These are phyloP conservation scores for Dendrolimus pini DNA, from an alignment of 2,888 invertebrate species.

Conservation along the genomic window DNA sequence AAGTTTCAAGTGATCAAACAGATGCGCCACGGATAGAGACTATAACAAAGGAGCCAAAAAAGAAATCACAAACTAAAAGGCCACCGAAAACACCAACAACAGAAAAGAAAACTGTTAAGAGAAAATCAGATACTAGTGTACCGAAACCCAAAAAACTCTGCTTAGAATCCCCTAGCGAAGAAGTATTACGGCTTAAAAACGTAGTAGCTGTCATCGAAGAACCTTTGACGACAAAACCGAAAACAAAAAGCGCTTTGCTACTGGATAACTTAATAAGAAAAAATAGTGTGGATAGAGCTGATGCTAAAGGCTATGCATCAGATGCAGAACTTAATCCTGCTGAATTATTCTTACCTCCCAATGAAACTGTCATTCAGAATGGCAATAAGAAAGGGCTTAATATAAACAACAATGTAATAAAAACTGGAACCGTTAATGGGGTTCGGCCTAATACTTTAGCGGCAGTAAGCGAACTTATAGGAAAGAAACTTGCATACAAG, in stretches of 20 bases:
- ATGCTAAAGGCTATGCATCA: slow-evolving; percentile 49
- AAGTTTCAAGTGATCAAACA: slow-evolving; percentile 61
- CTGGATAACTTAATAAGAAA: slow-evolving; percentile 76
- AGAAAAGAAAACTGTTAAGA: slow-evolving; percentile 61
- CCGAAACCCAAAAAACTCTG: slow-evolving; percentile 46
- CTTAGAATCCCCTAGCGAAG: slow-evolving; percentile 23
- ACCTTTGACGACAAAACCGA: slow-evolving; percentile 40
- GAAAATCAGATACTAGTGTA: slow-evolving; percentile 51
- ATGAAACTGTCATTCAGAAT: slow-evolving; percentile 49
- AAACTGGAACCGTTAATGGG: slow-evolving; percentile 38
- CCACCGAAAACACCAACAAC: slow-evolving; percentile 38
- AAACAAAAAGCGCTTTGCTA: slow-evolving; percentile 65
- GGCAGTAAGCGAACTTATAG: slow-evolving; percentile 57
- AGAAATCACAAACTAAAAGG: slow-evolving; percentile 44
- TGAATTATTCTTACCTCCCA: slow-evolving; percentile 60
- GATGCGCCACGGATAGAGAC: slow-evolving; percentile 41
- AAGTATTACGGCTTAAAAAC: slow-evolving; percentile 27
- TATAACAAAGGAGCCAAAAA: slow-evolving; percentile 47
- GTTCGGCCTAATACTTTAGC: slow-evolving; percentile 55
- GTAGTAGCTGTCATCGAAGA: slow-evolving; percentile 35
- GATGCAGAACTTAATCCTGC: slow-evolving; percentile 61
- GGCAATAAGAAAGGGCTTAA: slow-evolving; percentile 61
- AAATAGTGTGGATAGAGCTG: slow-evolving; percentile 74
- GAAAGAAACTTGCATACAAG: slow-evolving; percentile 54
- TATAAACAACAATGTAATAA: slow-evolving; percentile 69